These are phyloP conservation scores for Oryzias sinensis DNA, from an alignment of 2,797 vertebrate genomes.

Conservation along the genomic window DNA sequence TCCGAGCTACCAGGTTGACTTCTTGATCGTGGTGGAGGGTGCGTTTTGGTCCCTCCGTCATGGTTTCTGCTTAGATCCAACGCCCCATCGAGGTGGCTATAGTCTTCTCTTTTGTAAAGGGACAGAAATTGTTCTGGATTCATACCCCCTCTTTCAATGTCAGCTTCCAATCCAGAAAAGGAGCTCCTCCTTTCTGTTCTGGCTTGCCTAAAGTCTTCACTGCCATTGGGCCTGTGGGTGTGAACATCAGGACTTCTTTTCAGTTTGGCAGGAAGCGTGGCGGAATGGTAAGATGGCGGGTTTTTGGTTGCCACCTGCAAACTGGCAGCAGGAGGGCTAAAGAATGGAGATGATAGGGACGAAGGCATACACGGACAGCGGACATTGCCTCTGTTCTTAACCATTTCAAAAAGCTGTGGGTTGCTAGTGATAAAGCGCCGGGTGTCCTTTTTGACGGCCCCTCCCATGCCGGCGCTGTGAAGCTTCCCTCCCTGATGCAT, in stretches of 20 bases:
- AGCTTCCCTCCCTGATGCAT: constrained; percentile 80
- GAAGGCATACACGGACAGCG: constrained; percentile 76
- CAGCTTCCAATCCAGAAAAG: constrained; percentile 70
- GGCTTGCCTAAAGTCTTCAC: constrained; percentile 59
- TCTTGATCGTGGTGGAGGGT: constrained; percentile 61
- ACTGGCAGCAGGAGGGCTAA: constrained; percentile 51
- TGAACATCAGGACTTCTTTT: constrained; percentile 73
- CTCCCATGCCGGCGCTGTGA: constrained; percentile 73
- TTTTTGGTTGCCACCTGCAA: constrained; percentile 53
- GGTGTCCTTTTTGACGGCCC: constrained; percentile 73
- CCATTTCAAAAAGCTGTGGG: constrained; percentile 74
- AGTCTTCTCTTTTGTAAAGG: constrained; percentile 52
- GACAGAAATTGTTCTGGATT: constrained; percentile 63
- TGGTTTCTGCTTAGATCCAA: constrained; percentile 30
- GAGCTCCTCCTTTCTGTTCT: constrained; percentile 71
- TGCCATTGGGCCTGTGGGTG: constrained; percentile 57
- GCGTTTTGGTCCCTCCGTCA: constrained; percentile 34
- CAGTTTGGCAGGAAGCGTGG: constrained; percentile 80
- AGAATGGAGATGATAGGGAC: constrained; percentile 63
- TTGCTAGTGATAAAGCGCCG: constrained; percentile 75
- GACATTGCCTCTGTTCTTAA: constrained; percentile 67
- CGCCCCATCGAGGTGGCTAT: constrained; percentile 33
- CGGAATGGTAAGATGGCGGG: constrained; percentile 64
- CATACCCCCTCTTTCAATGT: constrained; percentile 63
- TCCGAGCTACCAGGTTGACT: constrained; percentile 67